A percentile compares a stretch with the other conserved stretches of the same genome.
phyloP scores from a whole-genome alignment of 2,888 invertebrate species.

The Xiphydria camelus region DNA sequence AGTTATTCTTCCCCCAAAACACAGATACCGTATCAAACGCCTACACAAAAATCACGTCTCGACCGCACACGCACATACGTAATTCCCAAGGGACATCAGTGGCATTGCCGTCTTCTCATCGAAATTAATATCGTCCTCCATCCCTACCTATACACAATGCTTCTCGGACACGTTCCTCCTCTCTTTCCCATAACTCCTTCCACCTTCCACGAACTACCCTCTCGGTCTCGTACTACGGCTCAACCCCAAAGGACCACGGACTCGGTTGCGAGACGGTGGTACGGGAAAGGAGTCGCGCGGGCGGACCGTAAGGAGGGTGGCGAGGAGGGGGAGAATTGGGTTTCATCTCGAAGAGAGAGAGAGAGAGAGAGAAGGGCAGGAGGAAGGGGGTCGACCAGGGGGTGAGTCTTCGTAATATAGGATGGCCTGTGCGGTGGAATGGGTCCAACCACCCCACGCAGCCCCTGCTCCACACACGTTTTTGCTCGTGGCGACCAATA shows the following conservation, averaged over 20 bases:
- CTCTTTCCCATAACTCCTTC: constrained; percentile 1
- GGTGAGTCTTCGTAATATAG: constrained; percentile 52
- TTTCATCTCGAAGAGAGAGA: constrained; percentile 53
- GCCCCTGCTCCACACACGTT: constrained; percentile 27
- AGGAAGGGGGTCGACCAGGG: constrained; percentile 20
- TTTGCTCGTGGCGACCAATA: constrained; percentile 47
- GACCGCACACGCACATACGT: too few species aligned
- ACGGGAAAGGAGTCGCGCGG: constrained; percentile 25
- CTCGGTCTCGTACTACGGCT: constrained; percentile 26
- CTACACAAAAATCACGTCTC: too few species aligned
- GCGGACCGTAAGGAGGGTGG: constrained; percentile 30
- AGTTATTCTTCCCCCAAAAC: too few species aligned
- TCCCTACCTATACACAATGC: constrained; percentile 29
- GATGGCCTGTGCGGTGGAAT: constrained; percentile 52
- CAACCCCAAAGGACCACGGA: constrained; percentile 47
- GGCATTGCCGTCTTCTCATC: constrained; percentile 38
- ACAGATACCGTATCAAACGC: too few species aligned
- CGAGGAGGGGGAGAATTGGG: constrained; percentile 35
- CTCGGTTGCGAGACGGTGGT: constrained; percentile 18
- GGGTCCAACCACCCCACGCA: constrained; percentile 40
- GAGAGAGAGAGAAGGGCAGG: constrained; percentile 29
- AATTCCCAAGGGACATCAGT: too few species aligned
- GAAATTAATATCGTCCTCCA: constrained; percentile 51
- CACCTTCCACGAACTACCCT: constrained; percentile 11
- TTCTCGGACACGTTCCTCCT: constrained; percentile 48